Evolutionary conservation across 1,140 invertebrate genomes (phyloP), one percentile per base, ranked within the genome.

Genomic region (Drosophila tristis): DNA sequence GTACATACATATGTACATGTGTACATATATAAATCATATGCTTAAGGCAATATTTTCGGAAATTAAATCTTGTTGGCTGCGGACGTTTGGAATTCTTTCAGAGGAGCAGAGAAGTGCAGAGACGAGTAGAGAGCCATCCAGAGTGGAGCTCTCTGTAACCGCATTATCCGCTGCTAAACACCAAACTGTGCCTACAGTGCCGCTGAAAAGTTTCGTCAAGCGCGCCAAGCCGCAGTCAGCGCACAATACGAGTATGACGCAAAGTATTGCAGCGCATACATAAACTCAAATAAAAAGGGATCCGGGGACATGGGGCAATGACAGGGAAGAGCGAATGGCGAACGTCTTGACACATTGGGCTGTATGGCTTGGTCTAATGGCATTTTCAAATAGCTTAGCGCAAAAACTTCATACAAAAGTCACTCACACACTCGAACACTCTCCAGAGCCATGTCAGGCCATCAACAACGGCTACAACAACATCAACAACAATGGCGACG

Each of bases 211-310:
- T 67, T 65, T 65, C 15, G 45, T 35, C 65, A 43, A 53, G 67
- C 60, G 35, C 71, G 56, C 39, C 48, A 67, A 71, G 66, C 82
- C 78, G 51, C 73, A 77, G 78, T 71, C 74, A 74, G 75, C 60
- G 61, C 68, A 86, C 82, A 86, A 78, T 87, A 39, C 35, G 35
- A 39, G 35, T 39, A 82, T 86, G 82, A 77, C 78, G 84, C 74
- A 87, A 73, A 77, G 87, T 86, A 86, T 87, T 86, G 78, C 82
- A 78, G 55, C 55, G 70, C 78, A 87, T 84, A 89, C 84, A 89
- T 89, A 89, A 89, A 90, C 84, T 84, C 67, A 74, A 81, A 66
- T 54, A 47, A 50, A 54, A 57, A 29, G 35, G 20, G 7, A 48
- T 20, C n/a, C 8, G 42, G 42, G 13, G 20, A 0, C 31, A n/a